Percentiles rank a stretch among this genome's conserved stretches.
Conservation (phyloP, 2,797 vertebrate species). For the Poecilia gillii region DNA sequence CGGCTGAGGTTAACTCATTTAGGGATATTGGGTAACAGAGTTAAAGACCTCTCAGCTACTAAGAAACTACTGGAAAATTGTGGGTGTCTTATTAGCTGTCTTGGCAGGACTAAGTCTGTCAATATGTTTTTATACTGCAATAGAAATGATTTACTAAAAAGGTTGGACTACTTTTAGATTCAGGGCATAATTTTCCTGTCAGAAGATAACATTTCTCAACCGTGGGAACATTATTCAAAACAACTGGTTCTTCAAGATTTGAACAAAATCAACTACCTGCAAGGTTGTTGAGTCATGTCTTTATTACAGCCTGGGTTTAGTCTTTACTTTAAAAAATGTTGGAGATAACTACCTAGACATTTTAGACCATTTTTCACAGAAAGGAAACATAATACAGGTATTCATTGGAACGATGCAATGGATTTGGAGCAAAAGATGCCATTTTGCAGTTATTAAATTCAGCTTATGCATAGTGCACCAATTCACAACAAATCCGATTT, state of each 20-base stretch:
- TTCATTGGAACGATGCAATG: too few relatives aligned
- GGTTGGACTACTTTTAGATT: not conserved
- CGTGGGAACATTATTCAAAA: not conserved
- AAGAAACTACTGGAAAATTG: constrained; percentile 56
- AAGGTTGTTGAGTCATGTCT: too few relatives aligned
- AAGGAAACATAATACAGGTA: too few relatives aligned
- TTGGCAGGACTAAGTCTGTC: not conserved
- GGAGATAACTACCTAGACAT: not conserved
- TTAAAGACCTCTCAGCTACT: constrained; percentile 72
- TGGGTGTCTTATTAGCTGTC: constrained; percentile 65
- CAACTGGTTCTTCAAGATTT: not conserved
- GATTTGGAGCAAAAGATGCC: not conserved
- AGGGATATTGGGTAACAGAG: constrained; percentile 81
- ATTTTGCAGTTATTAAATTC: not conserved
- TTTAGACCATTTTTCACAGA: not conserved
- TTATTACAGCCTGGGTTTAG: too few relatives aligned
- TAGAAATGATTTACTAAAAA: not conserved
- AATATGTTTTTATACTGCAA: not conserved
- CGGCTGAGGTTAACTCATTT: constrained; percentile 73
- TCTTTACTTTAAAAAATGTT: not conserved
- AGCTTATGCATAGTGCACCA: not conserved
- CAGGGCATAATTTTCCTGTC: not conserved
- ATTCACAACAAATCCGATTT: not conserved
- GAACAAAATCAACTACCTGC: not conserved
- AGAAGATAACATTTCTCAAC: not conserved